These are phyloP conservation scores for Eumaeus atala DNA, from an alignment of 1,140 invertebrate species.

Conservation along the genomic window DNA sequence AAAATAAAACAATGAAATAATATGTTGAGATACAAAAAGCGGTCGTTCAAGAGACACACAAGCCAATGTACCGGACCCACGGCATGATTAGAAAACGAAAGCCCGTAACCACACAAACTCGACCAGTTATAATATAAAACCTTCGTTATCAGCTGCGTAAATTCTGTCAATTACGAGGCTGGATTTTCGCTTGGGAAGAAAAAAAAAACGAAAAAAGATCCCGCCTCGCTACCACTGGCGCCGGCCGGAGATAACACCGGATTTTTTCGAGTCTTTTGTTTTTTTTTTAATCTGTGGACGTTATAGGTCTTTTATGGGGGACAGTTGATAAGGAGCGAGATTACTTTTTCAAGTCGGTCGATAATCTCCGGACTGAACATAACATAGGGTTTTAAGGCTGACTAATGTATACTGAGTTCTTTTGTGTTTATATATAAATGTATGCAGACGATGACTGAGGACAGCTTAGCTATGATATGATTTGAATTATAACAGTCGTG, in stretches of 20 bases:
- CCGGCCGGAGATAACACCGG: constrained; percentile 44
- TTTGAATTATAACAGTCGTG: too few species aligned
- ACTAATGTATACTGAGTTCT: not conserved
- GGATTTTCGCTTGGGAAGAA: constrained; percentile 43
- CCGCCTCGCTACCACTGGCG: constrained; percentile 48
- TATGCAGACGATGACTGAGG: not conserved
- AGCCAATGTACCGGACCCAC: constrained; percentile 23
- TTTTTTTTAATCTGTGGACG: constrained; percentile 40
- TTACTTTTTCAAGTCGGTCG: constrained; percentile 40
- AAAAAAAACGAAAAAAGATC: constrained; percentile 36
- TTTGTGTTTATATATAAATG: constrained; percentile 8
- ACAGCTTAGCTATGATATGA: too few species aligned
- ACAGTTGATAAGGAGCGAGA: constrained; percentile 41
- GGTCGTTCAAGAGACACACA: constrained; percentile 19
- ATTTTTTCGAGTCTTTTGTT: constrained; percentile 48
- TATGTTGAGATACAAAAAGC: constrained; percentile 7
- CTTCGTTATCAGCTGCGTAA: constrained; percentile 53
- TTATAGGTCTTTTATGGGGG: constrained; percentile 56
- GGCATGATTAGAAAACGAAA: constrained; percentile 29
- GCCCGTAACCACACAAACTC: constrained; percentile 23
- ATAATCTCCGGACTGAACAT: constrained; percentile 21
- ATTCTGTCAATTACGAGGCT: constrained; percentile 55
- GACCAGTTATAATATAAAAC: constrained; percentile 38
- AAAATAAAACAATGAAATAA: constrained; percentile 2
- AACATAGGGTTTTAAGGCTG: constrained; percentile 13